Base-by-base conservation (phyloP, 2,888 invertebrate species). In the Cantharis nigra region DNA sequence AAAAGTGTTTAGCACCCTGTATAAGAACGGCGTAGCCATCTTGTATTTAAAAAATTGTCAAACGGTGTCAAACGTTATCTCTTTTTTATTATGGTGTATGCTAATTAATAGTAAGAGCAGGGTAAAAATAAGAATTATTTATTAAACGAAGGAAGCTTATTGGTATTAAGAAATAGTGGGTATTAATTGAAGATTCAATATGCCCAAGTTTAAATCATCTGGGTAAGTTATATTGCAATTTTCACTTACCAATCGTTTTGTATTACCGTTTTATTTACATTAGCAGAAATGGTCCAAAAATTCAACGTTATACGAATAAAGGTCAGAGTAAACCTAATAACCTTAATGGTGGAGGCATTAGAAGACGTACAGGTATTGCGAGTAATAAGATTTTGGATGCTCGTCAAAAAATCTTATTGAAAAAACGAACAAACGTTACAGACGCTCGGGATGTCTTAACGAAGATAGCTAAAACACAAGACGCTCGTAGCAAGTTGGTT, bases 361-460 rank as follows among this genome's bases (percentile, higher is more conserved):
- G 78, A 76, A 80, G 76, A 65, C 64, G 71, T 23, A 63, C 70
- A 9, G 74, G 76, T 10, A 76, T 76, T 20, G 16, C 28, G 11
- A 70, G n/a, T 20, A 67, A 65, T 14, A 85, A 83, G 73, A 81
- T 88, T 1, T 88, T 89, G 3, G 96, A 96, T 90, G 96, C 95
- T 16, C 91, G 96, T 70, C 92, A 94, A 81, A 94, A 93, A 88
- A 94, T 96, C 63, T 93, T 95, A 81, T 92, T 93, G 70, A 95
- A 94, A 84, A 95, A 95, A 85, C 91, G 95, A 70, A 92, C 91
- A 70, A 93, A 93, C 84, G 92, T 96, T 26, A 91, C 91, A 0
- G 96, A 96, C 90, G 96, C 96, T 0, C 90, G 96, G 78, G 96
- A 96, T 82, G 94, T 95, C 83, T 89, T 96, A 72, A 92, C 93